Base-by-base conservation (phyloP, 2,888 invertebrate genomes). In the Caenorhabditis wallacei region DNA sequence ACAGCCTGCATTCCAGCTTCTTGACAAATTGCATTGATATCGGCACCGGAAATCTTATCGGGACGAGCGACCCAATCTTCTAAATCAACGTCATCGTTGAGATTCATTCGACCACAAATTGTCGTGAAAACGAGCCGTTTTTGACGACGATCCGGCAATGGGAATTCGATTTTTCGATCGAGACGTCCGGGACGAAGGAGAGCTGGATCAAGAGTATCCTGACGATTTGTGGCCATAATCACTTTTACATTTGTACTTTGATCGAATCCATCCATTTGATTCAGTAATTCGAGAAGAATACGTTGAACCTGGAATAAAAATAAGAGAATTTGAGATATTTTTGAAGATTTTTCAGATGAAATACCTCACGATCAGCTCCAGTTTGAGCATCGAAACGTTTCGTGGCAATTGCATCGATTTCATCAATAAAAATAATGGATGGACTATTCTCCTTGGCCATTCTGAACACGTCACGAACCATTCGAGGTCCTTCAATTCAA, bases 1-100 rank as follows among this genome's bases (percentile, higher is more conserved):
- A 99, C 98, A 2, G 99, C 99, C 92, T 99, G 98, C 99, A 99
- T 99, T 88, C 99, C 99, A 82, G 99, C 99, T 93, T 99, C 99
- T 93, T 99, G 99, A 92, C 98, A 98, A 92, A 99, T 99, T 69
- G 99, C 98, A 93, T 99, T 99, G 91, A n/a, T n/a, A n/a, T n/a
- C n/a, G n/a, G n/a, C n/a, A n/a, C n/a, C n/a, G n/a, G n/a, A n/a
- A n/a, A n/a, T 98, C 93, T 97, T 96, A 93, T 99, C 99, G 1
- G 99, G 98, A 20, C 99, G 94, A 13, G 98, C 98, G 0, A 99
- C 98, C 93, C 97, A 99, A 93, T 99, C 99, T 92, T 99, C 99
- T 69, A 99, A 93, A 93, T 99, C 99, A 0, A 92, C 98, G 93
- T 99, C 99, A 92, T 99, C 99, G 70, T 97, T 97, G 59, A 98